Evolutionary conservation across 2,113 vertebrate genomes (phyloP).

Genomic region (Mobula hypostoma): DNA sequence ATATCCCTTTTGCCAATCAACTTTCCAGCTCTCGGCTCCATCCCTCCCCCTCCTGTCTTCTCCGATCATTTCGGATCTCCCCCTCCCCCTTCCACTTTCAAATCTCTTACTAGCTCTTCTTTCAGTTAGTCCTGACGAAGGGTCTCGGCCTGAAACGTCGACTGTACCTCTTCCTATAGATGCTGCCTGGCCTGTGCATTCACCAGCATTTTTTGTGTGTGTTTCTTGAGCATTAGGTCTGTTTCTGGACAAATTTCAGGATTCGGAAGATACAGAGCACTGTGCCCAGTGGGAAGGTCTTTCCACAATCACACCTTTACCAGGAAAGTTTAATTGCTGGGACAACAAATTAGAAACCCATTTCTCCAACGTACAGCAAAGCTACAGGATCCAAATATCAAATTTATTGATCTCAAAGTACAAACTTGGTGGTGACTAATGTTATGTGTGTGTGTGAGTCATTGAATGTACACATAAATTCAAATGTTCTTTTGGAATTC

Average conservation of each 20-base stretch:
- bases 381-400: background rate
- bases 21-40: no score
- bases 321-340: background rate
- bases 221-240: background rate
- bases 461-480: background rate
- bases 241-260: background rate
- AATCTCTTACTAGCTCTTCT: no score
- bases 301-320: background rate
- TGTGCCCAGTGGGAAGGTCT: background rate
- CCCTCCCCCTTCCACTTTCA: no score
- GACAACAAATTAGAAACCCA: background rate
- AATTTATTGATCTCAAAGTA: background rate
- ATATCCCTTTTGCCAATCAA: no score
- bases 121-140: no score
- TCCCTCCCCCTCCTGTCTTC: no score
- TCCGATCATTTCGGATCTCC: no score
- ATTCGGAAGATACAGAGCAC: background rate
- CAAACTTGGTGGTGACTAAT: background rate
- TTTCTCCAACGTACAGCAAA: background rate
- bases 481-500: background rate
- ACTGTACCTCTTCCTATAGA: no score
- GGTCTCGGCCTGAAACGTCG: no score
- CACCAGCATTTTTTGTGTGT: no score
- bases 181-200: no score
- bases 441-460: background rate